Percentiles rank a stretch among this genome's conserved stretches.
Conservation (phyloP, 2,888 invertebrate genomes). For the Amorpha juglandis region DNA sequence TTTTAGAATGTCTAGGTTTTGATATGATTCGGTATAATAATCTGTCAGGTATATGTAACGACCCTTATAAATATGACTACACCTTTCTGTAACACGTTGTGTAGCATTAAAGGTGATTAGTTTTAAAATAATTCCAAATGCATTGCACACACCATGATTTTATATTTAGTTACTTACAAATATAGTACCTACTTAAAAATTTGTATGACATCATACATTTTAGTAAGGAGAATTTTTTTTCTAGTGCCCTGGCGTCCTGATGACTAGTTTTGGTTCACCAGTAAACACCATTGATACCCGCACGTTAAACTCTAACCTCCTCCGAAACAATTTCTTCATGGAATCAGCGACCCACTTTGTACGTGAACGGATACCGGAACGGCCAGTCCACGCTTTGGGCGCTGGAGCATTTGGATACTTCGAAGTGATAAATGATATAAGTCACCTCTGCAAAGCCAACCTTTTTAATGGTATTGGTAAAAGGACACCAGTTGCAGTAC, state of each 20-base stretch:
- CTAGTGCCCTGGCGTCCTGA: constrained; percentile 82
- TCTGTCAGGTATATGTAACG: no score
- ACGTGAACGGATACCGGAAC: constrained; percentile 94
- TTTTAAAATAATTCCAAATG: no score
- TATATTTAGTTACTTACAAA: no score
- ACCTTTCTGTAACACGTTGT: no score
- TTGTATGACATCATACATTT: no score
- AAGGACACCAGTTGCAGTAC: constrained; percentile 88
- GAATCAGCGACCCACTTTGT: constrained; percentile 79
- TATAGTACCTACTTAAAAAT: no score
- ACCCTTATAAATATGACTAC: no score
- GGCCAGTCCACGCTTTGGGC: constrained; percentile 96
- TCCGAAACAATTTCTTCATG: constrained; percentile 1
- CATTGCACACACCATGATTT: no score
- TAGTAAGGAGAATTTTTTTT: constrained; percentile 37
- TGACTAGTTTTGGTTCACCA: constrained; percentile 91
- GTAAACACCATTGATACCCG: constrained; percentile 87
- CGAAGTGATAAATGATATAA: constrained; percentile 92
- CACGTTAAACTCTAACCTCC: constrained; percentile 88
- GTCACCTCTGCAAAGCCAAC: constrained; percentile 89
- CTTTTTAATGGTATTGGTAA: constrained; percentile 90
- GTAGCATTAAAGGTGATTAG: no score
- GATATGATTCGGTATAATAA: no score
- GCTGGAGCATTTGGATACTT: constrained; percentile 93
- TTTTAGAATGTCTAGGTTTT: no score